A percentile compares a stretch with the other conserved stretches of the same genome.
Conservation (phyloP, 2,888 invertebrate genomes). For the Lamproptera curius region DNA sequence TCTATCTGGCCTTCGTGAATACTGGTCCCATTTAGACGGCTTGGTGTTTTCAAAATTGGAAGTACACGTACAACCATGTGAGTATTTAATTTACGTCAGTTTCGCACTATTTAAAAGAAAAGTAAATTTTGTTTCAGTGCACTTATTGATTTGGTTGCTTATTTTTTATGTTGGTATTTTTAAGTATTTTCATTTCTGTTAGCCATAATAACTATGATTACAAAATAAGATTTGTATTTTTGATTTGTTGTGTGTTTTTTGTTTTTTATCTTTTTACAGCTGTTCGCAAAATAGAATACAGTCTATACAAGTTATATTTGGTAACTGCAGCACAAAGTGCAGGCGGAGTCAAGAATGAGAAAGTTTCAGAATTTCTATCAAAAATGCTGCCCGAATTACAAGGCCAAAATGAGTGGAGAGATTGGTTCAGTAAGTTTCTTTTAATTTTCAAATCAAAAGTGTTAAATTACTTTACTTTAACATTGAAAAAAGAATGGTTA, state of each 20-base stretch:
- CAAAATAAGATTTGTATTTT: background rate
- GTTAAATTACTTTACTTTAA: too few relatives aligned
- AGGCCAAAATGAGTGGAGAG: constrained; percentile 95
- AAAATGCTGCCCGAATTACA: constrained; percentile 93
- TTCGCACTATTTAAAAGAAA: too few relatives aligned
- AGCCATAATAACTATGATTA: too few relatives aligned
- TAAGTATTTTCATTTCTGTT: too few relatives aligned
- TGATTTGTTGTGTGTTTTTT: too few relatives aligned
- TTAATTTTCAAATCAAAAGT: too few relatives aligned
- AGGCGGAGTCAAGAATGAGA: constrained; percentile 89
- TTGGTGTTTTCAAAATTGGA: constrained; percentile 93
- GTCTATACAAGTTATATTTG: constrained; percentile 92
- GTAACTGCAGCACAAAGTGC: constrained; percentile 85
- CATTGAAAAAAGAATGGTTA: too few relatives aligned
- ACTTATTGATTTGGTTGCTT: too few relatives aligned
- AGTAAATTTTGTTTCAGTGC: too few relatives aligned
- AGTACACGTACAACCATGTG: constrained; percentile 87
- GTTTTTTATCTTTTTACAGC: constrained; percentile 68
- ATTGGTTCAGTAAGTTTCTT: constrained; percentile 94
- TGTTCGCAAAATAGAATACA: constrained; percentile 90
- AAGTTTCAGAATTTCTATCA: constrained; percentile 92
- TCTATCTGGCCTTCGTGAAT: constrained; percentile 86
- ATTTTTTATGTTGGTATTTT: too few relatives aligned
- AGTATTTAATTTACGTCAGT: constrained; percentile 15
- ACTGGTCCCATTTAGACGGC: constrained; percentile 93